These are phyloP conservation scores for Zaprionus capensis DNA, from an alignment of 1,140 invertebrate species.

Conservation along the genomic window DNA sequence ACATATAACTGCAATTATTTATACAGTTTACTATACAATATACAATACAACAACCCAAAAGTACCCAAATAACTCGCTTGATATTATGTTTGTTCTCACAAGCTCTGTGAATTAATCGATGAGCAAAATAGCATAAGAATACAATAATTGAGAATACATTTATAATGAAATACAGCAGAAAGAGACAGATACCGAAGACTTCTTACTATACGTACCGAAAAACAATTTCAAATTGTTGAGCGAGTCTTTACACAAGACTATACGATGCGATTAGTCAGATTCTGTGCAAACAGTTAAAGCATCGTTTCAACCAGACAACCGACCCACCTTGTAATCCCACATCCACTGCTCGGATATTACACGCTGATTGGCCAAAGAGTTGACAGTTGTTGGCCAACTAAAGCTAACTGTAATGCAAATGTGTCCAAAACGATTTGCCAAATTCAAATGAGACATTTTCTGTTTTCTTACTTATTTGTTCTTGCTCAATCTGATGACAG, in stretches of 20 bases:
- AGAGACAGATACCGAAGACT: background rate
- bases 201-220: too few species aligned
- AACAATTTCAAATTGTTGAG: too few species aligned
- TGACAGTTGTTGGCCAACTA: slow-evolving; percentile 17
- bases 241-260: too few species aligned
- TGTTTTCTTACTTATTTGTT: background rate
- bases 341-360: too few species aligned
- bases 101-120: too few species aligned
- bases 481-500: slow-evolving; percentile 6
- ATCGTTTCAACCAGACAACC: background rate
- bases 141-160: background rate
- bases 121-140: too few species aligned
- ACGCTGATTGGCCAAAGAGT: slow-evolving; percentile 14
- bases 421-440: slow-evolving; percentile 9
- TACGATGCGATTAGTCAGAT: background rate
- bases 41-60: background rate
- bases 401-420: slow-evolving; percentile 1
- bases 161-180: background rate
- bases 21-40: slow-evolving; percentile 11
- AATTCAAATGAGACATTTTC: slow-evolving; percentile 26
- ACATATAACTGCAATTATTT: slow-evolving; percentile 26
- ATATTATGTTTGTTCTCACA: too few species aligned
- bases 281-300: background rate
- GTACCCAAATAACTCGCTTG: background rate
- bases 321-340: background rate